Base-by-base conservation (phyloP, 2,113 vertebrate genomes). In the Mormyrus iriodes region DNA sequence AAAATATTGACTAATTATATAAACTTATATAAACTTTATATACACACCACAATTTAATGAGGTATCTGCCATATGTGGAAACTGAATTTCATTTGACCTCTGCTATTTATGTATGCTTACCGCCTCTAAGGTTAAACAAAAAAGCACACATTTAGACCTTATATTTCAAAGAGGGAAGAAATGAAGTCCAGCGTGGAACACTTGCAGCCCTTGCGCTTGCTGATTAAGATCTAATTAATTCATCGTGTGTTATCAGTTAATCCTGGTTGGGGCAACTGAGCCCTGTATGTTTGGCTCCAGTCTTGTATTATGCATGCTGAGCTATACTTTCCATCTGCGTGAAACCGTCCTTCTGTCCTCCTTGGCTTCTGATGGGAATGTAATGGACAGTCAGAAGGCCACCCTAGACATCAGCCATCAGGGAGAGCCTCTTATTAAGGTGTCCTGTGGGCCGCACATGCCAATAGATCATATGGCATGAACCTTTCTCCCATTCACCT, bases 161-260 rank as follows among this genome's bases (percentile, higher is more conserved):
- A 79, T 79, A 8, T 79, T 79, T 42, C 9, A 3, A 84, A 49
- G 6, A 39, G 85, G n/a, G 17, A 15, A 15, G 48, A 86, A 53
- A 53, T 86, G 4, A 86, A 27, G 51, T 31, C 31, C 48, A 35
- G n/a, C 17, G 0, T 53, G 27, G 15, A 35, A 55, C 27, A 35
- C 31, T 39, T 35, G 49, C 27, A 31, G 48, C 51, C 13, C 48
- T 39, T 27, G 31, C 39, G 39, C 42, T 53, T 86, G n/a, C 51
- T 53, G 48, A 86, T 84, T 35, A 86, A 55, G 85, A 53, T 86
- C 85, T 86, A 48, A 53, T 31, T 53, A 49, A 86, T 53, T 53
- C 27, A 86, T 31, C 6, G 51, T 86, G 83, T 8, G 44, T 48
- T 51, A 49, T 85, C 24, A 49, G 44, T 85, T 85, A 85, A 85